Base-by-base conservation (phyloP, 2,113 vertebrate genomes). In the Synchiropus splendidus region DNA sequence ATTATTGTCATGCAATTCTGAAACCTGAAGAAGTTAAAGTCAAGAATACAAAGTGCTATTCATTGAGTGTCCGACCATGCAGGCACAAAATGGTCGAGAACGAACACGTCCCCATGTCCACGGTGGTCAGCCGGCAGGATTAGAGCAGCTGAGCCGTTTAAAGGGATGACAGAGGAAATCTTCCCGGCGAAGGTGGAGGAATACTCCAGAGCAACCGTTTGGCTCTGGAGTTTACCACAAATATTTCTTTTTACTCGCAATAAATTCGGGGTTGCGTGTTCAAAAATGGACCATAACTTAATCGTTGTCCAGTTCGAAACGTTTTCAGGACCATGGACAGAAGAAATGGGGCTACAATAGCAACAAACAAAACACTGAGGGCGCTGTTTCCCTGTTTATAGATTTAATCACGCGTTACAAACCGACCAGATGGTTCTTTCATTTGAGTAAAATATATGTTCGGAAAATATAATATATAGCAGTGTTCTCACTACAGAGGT, bases 141-240 rank as follows among this genome's bases (percentile, higher is more conserved):
- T 83, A 83, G 50, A 58, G 48, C 10, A 44, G 65, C 32, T 83
- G 76, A 83, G 78, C 80, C 74, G 80, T 70, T 81, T 83, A 81
- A 67, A 75, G 36, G 78, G 76, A 78, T 78, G 78, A 81, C 69
- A 45, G 57, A 3, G 59, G 66, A 75, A 67, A 75, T 74, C 74
- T 77, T 13, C 45, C 54, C 10, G 46, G 45, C 44, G 65, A 56
- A 58, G 64, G 67, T 41, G 49, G 51, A 59, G 57, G 43, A 16
- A 34, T 14, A 46, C 52, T 39, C 31, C 13, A 51, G 21, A 45
- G 17, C 12, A 10, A 38, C 39, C n/a, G 12, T 9, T 9, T 0
- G 17, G 31, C 42, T 45, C 21, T 18, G 13, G 33, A 6, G 8
- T 27, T 8, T 4, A 8, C 8, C 8, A 8, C 8, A 8, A 27